Percentiles rank a stretch among this genome's conserved stretches.
These are phyloP conservation scores for Cabera pusaria DNA, from an alignment of 2,888 invertebrate genomes.

Conservation along the genomic window DNA sequence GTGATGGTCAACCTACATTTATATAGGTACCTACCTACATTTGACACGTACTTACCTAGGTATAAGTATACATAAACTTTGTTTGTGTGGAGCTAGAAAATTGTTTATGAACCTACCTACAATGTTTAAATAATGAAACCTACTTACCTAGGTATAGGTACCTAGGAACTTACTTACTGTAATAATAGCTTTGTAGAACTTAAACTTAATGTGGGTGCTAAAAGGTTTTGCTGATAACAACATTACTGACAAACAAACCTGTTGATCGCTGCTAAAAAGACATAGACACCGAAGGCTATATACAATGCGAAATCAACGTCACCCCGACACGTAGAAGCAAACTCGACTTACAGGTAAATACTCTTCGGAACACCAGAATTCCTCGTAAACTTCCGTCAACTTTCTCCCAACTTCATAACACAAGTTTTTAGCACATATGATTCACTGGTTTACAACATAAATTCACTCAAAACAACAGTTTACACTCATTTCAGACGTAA, in stretches of 20 bases:
- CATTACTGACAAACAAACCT: constrained; percentile 1
- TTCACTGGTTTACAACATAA: constrained; percentile 60
- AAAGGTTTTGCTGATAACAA: no score
- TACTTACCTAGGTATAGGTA: no score
- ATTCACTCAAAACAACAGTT: constrained; percentile 64
- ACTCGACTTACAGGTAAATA: constrained; percentile 73
- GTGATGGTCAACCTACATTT: constrained; percentile 13
- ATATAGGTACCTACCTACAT: no score
- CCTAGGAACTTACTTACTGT: no score
- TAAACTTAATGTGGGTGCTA: no score
- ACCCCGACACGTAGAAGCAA: constrained; percentile 68
- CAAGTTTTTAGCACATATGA: constrained; percentile 65
- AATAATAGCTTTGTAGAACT: no score
- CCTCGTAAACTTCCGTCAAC: constrained; percentile 68
- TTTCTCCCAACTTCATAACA: constrained; percentile 77
- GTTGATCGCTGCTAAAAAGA: constrained; percentile 14
- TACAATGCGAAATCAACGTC: constrained; percentile 60
- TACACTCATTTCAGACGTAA: constrained; percentile 65
- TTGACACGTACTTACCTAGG: no score
- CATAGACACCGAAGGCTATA: constrained; percentile 31
- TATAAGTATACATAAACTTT: no score
- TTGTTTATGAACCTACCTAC: no score
- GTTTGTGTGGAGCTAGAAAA: no score
- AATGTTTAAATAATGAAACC: no score
- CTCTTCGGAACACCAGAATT: constrained; percentile 60